phyloP scores from a whole-genome alignment of 2,113 vertebrate genomes.

The Indicator maculatus region DNA sequence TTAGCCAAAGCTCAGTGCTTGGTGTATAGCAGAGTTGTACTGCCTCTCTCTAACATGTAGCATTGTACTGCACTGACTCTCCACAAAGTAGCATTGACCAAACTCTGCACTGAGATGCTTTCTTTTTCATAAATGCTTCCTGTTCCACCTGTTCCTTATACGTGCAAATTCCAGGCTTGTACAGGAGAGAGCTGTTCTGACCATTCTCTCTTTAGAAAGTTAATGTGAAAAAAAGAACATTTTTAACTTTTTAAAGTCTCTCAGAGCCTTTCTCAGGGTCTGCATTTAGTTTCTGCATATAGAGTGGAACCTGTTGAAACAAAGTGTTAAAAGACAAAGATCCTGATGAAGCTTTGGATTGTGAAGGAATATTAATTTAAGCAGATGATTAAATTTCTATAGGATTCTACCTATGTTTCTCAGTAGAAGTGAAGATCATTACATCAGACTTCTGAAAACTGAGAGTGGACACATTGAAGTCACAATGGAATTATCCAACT shows the following conservation, averaged over 20 bases:
- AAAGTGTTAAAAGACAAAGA: neutral
- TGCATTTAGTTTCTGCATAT: neutral
- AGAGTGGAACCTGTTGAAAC: neutral
- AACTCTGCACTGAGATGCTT: neutral
- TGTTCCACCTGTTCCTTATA: neutral
- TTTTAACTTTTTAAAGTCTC: neutral
- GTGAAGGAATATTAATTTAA: neutral
- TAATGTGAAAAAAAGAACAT: neutral
- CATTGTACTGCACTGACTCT: neutral
- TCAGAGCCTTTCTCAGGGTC: neutral
- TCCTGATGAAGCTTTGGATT: neutral
- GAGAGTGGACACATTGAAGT: neutral
- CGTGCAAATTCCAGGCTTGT: neutral
- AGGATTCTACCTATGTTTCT: neutral
- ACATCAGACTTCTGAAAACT: neutral
- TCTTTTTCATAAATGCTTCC: neutral
- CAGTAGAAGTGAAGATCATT: neutral
- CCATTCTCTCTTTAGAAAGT: neutral
- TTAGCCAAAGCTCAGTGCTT: neutral
- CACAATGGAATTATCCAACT: neutral
- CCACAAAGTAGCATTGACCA: neutral
- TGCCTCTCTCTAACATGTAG: neutral
- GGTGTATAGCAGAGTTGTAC: neutral
- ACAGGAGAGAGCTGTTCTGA: neutral
- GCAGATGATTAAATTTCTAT: neutral